These are phyloP conservation scores for Apodemia duryi DNA, from an alignment of 2,888 invertebrate species.

Conservation along the genomic window DNA sequence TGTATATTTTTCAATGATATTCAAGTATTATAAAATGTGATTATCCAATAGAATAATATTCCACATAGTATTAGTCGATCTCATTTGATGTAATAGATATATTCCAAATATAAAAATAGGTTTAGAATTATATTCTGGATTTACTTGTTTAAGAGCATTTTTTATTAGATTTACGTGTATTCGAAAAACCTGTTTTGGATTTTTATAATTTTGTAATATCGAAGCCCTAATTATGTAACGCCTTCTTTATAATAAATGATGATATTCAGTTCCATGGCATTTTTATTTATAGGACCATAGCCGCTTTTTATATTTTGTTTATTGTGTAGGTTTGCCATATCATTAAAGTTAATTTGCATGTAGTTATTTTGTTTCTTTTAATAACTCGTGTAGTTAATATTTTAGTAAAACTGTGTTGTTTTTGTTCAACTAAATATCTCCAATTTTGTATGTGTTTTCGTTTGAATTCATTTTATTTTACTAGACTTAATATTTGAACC, in stretches of 20 bases:
- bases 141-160: constrained; percentile 37
- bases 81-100: constrained; percentile 40
- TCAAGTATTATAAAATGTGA: constrained; percentile 41
- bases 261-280: constrained; percentile 66
- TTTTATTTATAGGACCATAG: constrained; percentile 61
- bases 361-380: constrained; percentile 16
- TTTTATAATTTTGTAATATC: constrained; percentile 61
- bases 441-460: neutral
- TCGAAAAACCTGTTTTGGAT: constrained; percentile 33
- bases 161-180: constrained; percentile 38
- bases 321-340: constrained; percentile 78
- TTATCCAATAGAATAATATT: constrained; percentile 28
- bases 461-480: neutral
- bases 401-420: neutral
- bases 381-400: neutral
- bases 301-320: constrained; percentile 57
- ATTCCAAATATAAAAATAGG: constrained; percentile 15
- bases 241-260: constrained; percentile 76
- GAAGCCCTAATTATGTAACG: constrained; percentile 62
- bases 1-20: constrained; percentile 46
- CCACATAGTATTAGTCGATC: constrained; percentile 41
- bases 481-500: too few species aligned
- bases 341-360: constrained; percentile 39
- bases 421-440: neutral
- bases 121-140: constrained; percentile 31